Percentiles rank a stretch among this genome's conserved stretches.
Evolutionary conservation across 2,888 invertebrate species (phyloP).

Genomic region (Amblyteles armatorius): DNA sequence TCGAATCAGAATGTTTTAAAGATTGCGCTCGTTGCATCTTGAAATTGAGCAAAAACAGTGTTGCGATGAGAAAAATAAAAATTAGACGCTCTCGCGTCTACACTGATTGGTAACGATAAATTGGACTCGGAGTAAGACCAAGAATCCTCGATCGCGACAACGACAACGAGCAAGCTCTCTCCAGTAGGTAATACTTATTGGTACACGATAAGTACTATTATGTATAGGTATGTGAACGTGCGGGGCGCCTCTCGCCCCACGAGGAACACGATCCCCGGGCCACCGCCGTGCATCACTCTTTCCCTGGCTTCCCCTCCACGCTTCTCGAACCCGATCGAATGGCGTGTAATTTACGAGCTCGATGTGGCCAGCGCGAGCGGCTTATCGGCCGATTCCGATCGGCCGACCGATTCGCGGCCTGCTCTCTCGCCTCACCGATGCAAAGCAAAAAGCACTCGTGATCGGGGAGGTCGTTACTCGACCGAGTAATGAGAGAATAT

Average conservation of each 20-base stretch:
- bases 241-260: conserved; percentile 63
- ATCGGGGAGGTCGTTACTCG: conserved; percentile 77
- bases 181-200: conserved; percentile 68
- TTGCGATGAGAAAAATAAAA: background rate
- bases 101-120: conserved; percentile 15
- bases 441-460: conserved; percentile 74
- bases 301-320: conserved; percentile 6
- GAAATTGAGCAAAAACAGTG: background rate
- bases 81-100: background rate
- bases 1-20: background rate
- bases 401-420: conserved; percentile 68
- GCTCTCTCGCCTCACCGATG: conserved; percentile 61
- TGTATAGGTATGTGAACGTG: conserved; percentile 52
- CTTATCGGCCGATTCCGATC: conserved; percentile 79
- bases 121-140: conserved; percentile 33
- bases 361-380: conserved; percentile 64
- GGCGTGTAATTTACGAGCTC: conserved; percentile 68
- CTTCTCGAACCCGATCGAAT: conserved; percentile 48
- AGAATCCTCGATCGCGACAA: conserved; percentile 64
- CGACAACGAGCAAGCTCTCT: conserved; percentile 60
- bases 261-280: conserved; percentile 67
- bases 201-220: conserved; percentile 66
- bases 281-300: conserved; percentile 67
- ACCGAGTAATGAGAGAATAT: conserved; percentile 77
- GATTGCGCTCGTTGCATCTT: background rate